Percentiles rank a stretch among this genome's conserved stretches.
These are phyloP conservation scores for Aphodius sticticus DNA, from an alignment of 2,888 invertebrate genomes.

Conservation along the genomic window DNA sequence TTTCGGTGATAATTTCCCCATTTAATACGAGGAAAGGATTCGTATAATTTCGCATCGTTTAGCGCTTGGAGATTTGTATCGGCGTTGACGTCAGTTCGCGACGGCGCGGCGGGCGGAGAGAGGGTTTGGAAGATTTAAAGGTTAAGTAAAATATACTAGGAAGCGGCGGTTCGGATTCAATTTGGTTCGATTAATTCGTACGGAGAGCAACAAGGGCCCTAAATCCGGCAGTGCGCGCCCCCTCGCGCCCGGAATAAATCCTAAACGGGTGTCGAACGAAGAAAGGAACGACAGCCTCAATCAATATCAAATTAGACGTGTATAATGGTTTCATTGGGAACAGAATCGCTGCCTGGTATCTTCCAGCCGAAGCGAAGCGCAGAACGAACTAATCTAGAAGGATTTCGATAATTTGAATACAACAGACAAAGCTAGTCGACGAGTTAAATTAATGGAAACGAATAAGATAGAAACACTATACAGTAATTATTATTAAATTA, in stretches of 20 bases:
- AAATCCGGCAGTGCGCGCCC: not conserved
- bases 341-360: not conserved
- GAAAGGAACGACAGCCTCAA: constrained; percentile 11
- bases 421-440: not conserved
- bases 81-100: not conserved
- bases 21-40: not conserved
- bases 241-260: not conserved
- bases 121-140: not conserved
- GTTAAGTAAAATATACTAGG: not conserved
- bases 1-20: not conserved
- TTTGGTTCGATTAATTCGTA: not conserved
- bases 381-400: constrained; percentile 10
- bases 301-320: constrained; percentile 25
- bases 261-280: not conserved
- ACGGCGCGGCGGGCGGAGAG: not conserved
- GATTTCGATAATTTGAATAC: constrained; percentile 26
- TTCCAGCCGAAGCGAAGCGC: not conserved
- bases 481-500: too few relatives aligned
- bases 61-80: not conserved
- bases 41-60: not conserved
- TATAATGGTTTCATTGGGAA: constrained; percentile 13
- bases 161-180: not conserved
- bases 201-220: not conserved
- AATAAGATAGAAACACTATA: too few relatives aligned
- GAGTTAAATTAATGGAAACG: too few relatives aligned